Conservation (phyloP, 2,797 vertebrate species). For the Furcifer pardalis region DNA sequence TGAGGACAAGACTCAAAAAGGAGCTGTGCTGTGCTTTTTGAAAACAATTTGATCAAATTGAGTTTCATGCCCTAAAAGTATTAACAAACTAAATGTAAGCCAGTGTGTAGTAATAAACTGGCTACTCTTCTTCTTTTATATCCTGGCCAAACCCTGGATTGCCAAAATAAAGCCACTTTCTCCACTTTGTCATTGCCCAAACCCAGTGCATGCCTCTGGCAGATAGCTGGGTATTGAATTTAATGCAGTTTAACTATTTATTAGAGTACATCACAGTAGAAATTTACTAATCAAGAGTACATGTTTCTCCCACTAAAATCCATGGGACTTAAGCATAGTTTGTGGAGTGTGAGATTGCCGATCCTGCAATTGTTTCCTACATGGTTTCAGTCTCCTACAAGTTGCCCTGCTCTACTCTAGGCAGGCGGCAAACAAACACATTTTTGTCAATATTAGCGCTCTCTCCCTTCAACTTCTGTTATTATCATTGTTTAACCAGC, state of each 20-base stretch:
- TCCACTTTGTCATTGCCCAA: too few relatives aligned
- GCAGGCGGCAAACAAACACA: background rate
- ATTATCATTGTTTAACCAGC: constrained; percentile 5
- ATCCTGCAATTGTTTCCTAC: background rate
- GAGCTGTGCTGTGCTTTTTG: too few relatives aligned
- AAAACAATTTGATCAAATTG: too few relatives aligned
- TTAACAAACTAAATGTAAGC: too few relatives aligned
- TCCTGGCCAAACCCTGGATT: too few relatives aligned
- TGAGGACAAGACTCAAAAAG: too few relatives aligned
- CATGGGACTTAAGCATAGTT: background rate
- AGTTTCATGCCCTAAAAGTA: too few relatives aligned
- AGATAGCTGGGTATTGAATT: background rate
- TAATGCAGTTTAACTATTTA: constrained; percentile 11
- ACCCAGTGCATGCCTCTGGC: too few relatives aligned
- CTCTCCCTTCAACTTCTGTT: background rate
- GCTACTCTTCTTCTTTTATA: background rate
- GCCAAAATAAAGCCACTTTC: too few relatives aligned
- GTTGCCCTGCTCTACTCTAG: background rate
- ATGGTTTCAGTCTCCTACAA: background rate
- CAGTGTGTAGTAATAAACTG: too few relatives aligned
- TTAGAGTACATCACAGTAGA: constrained; percentile 1
- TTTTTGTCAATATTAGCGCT: constrained; percentile 27
- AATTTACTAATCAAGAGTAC: background rate
- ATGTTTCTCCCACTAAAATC: background rate
- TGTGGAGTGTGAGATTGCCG: background rate